phyloP scores from a whole-genome alignment of 2,888 invertebrate genomes.

The Tuberolachnus salignus region DNA sequence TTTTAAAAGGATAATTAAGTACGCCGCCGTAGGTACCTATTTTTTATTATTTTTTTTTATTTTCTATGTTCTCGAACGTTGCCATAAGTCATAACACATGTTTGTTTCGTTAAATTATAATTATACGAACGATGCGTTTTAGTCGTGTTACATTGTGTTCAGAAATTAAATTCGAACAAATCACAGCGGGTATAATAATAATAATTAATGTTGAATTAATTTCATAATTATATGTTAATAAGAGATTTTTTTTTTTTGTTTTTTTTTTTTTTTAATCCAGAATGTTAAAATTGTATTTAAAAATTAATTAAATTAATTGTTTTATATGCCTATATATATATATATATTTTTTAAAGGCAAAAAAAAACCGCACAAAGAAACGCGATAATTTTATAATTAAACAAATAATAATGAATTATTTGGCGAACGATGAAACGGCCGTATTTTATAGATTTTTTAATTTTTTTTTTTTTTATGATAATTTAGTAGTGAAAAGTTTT shows the following conservation, averaged over 20 bases:
- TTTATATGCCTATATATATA: no score
- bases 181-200: neutral
- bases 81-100: neutral
- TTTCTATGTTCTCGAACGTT: neutral
- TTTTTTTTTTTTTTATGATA: conserved; percentile 32
- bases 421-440: conserved; percentile 20
- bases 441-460: conserved; percentile 32
- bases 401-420: conserved; percentile 27
- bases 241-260: conserved; percentile 19
- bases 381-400: conserved; percentile 35
- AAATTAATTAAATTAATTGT: conserved; percentile 29
- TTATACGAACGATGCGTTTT: neutral
- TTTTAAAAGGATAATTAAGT: no score
- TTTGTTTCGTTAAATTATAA: conserved; percentile 9
- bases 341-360: neutral
- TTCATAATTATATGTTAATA: neutral
- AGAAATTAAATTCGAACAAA: neutral
- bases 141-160: neutral
- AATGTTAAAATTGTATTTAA: conserved; percentile 8
- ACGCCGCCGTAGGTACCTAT: no score
- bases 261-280: no score
- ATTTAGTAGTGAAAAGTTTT: conserved; percentile 21
- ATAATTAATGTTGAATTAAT: neutral
- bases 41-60: no score
- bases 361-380: conserved; percentile 14